These are phyloP conservation scores for Palythoa caribaeorum DNA, from an alignment of 92 coral and sea anemone species.

Conservation along the genomic window DNA sequence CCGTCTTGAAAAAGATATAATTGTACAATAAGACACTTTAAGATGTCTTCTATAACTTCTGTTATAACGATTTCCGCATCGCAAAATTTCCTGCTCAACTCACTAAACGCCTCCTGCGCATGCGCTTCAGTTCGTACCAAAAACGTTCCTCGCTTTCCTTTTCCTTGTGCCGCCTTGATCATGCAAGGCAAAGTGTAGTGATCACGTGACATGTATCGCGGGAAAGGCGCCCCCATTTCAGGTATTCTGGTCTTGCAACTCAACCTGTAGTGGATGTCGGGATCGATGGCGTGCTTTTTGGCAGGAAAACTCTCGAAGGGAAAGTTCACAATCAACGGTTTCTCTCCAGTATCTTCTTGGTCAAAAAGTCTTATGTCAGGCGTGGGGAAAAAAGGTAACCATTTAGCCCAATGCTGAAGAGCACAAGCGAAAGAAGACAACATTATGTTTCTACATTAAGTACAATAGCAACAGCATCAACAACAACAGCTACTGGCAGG, in stretches of 20 bases:
- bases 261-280: constrained; percentile 81
- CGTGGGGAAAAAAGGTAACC: constrained; percentile 76
- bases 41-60: constrained; percentile 71
- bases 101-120: constrained; percentile 60
- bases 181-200: constrained; percentile 82
- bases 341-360: constrained; percentile 66
- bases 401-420: constrained; percentile 75
- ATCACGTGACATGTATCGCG: constrained; percentile 80
- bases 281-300: constrained; percentile 81
- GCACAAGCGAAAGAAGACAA: constrained; percentile 5
- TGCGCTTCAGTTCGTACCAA: constrained; percentile 69
- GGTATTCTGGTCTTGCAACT: constrained; percentile 81
- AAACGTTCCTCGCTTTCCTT: constrained; percentile 80
- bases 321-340: constrained; percentile 69
- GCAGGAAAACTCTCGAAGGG: constrained; percentile 82
- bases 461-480: not conserved
- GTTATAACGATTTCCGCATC: constrained; percentile 74
- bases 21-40: constrained; percentile 71
- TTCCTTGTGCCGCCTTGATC: constrained; percentile 87
- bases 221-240: constrained; percentile 80
- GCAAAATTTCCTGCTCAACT: constrained; percentile 64
- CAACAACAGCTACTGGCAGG: too few relatives aligned
- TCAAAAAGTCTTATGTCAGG: constrained; percentile 70
- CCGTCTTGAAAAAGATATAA: constrained; percentile 80
- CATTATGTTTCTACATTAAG: not conserved